Base-by-base conservation (phyloP, 1,140 invertebrate species). In the Lysiphlebus fabarum region DNA sequence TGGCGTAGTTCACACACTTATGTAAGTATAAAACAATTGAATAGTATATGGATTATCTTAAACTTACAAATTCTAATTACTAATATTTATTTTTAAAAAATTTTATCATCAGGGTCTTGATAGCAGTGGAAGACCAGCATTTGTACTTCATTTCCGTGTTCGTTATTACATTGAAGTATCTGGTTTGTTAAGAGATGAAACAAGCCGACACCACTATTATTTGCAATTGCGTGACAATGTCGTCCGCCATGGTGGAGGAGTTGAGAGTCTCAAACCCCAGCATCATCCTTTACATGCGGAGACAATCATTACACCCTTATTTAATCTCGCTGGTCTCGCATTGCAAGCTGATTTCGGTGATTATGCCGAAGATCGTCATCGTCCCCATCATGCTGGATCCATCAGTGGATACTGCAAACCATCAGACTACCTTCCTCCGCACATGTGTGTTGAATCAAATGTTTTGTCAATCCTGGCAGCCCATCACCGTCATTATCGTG, bases 151-250 rank as follows among this genome's bases (percentile, higher is more conserved):
- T 75, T 90, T 97, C 75, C 86, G 93, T 64, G 91, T 98, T 65
- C 91, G 96, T 76, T 97, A 93, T 79, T 96, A 97, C 80, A 89
- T 98, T 61, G 94, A 97, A 78, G 90, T 87, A 69, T 89, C 90
- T 49, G 82, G 90, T 62, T 82, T 93, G 53, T 82, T 95, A 69
- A 88, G 90, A 77, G 93, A 97, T 82, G 91, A 93, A 69, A 86
- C 90, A 58, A 93, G 93, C 7, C 82, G 92, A 26, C 90, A 93
- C 69, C 88, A 96, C 71, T 98, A 98, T 76, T 98, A 95, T 77
- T 84, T 95, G 64, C 95, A 98, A 81, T 79, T 98, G 69, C 87
- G 91, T 41, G 87, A 94, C 72, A 98, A 98, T 80, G 87, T 95
- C 26, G 83, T 86, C 59, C 82, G 83, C 51, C 82, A 87, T 72